phyloP scores from a whole-genome alignment of 2,113 vertebrate species.

The Ondatra zibethicus region DNA sequence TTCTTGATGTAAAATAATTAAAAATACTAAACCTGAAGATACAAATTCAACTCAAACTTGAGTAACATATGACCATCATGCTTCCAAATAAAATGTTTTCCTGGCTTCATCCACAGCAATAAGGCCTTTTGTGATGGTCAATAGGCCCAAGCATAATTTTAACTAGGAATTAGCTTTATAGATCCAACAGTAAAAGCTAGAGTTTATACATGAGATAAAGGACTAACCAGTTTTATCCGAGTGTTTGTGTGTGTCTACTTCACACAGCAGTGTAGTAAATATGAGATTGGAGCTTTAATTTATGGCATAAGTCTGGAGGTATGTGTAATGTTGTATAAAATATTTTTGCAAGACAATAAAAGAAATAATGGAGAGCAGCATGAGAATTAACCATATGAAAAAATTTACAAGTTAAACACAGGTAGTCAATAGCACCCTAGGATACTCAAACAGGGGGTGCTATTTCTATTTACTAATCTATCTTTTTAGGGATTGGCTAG shows the following conservation, averaged over 20 bases:
- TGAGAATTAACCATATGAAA: neutral
- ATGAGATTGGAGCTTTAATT: neutral
- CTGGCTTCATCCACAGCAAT: neutral
- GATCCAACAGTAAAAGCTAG: conserved; percentile 15
- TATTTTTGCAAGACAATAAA: neutral
- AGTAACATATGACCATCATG: neutral
- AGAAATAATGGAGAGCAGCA: neutral
- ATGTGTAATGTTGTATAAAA: neutral
- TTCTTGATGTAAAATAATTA: neutral
- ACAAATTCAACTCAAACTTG: conserved; percentile 41
- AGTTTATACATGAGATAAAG: neutral
- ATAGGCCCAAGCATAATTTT: neutral
- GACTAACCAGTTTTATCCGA: neutral
- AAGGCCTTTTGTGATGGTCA: neutral
- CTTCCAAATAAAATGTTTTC: neutral
- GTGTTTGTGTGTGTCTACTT: neutral
- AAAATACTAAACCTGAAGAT: neutral
- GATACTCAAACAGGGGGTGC: too few relatives aligned
- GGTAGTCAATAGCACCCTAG: neutral
- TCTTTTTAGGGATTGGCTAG: neutral
- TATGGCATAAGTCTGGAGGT: neutral
- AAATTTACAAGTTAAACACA: neutral
- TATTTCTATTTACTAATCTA: neutral
- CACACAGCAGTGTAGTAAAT: neutral
- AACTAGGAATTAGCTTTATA: conserved; percentile 1